A percentile compares a stretch with the other conserved stretches of the same genome.
These are phyloP conservation scores for Ceratothoa steindachneri DNA, from an alignment of 2,888 invertebrate genomes.

Conservation along the genomic window DNA sequence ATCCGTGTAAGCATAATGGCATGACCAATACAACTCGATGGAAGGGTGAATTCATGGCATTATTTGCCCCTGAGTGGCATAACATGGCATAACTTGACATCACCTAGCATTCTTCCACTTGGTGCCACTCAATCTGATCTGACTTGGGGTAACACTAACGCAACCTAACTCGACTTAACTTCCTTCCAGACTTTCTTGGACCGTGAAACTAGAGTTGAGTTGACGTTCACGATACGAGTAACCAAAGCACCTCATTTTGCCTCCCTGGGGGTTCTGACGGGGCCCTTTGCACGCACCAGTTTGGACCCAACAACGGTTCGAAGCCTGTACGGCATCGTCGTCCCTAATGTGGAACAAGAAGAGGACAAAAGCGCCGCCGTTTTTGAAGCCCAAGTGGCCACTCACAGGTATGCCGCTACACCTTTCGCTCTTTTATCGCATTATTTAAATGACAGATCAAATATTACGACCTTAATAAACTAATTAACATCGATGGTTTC, in stretches of 20 bases:
- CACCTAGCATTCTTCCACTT: too few relatives aligned
- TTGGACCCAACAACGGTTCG: conserved; percentile 24
- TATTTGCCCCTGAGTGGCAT: too few relatives aligned
- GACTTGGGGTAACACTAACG: too few relatives aligned
- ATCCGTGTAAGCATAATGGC: too few relatives aligned
- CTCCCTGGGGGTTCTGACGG: conserved; percentile 35
- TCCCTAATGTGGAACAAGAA: conserved; percentile 16
- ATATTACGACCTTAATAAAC: too few relatives aligned
- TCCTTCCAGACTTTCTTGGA: conserved; percentile 31
- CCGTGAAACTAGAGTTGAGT: conserved; percentile 34
- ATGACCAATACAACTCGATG: too few relatives aligned
- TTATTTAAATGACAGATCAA: too few relatives aligned
- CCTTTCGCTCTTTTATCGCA: too few relatives aligned
- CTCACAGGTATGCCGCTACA: not conserved
- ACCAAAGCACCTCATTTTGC: conserved; percentile 31
- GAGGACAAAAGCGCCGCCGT: not conserved
- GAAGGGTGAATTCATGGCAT: too few relatives aligned
- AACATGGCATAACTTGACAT: too few relatives aligned
- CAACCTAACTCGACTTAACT: not conserved
- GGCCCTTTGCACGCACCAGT: conserved; percentile 25
- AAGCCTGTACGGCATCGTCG: conserved; percentile 36
- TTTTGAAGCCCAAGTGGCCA: conserved; percentile 8
- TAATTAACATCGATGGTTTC: too few relatives aligned
- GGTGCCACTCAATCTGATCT: too few relatives aligned
- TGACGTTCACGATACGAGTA: conserved; percentile 30